Conservation (phyloP, 2,113 vertebrate genomes). For the Poecilia latipinna region DNA sequence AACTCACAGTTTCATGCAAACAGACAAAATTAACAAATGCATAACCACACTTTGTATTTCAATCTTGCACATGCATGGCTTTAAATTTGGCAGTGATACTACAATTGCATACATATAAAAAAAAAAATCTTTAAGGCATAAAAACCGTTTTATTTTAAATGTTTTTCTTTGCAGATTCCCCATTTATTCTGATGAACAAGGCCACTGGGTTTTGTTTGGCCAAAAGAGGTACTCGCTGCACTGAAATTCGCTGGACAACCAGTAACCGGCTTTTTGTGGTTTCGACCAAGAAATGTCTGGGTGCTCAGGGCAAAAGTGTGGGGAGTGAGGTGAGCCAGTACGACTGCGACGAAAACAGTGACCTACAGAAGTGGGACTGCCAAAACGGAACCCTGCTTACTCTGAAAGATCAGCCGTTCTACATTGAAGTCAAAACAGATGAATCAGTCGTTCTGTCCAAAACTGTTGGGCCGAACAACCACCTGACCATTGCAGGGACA, state of each 20-base stretch:
- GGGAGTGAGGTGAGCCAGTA: slow-evolving; percentile 83
- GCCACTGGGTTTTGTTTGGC: slow-evolving; percentile 55
- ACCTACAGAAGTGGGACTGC: slow-evolving; percentile 92
- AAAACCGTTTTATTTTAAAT: not conserved
- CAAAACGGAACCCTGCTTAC: slow-evolving; percentile 85
- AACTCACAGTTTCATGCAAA: too few species aligned
- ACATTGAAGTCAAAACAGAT: slow-evolving; percentile 83
- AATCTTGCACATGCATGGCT: not conserved
- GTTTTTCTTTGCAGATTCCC: slow-evolving; percentile 44
- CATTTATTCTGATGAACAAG: slow-evolving; percentile 59
- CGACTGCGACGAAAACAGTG: slow-evolving; percentile 82
- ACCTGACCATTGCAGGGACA: slow-evolving; percentile 86
- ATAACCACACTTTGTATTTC: not conserved
- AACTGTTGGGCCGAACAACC: slow-evolving; percentile 82
- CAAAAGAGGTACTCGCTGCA: slow-evolving; percentile 37
- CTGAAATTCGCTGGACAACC: slow-evolving; percentile 86
- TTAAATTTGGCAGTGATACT: not conserved
- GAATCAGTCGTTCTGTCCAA: slow-evolving; percentile 83
- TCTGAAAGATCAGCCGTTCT: slow-evolving; percentile 83
- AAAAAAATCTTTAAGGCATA: not conserved
- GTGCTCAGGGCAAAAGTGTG: slow-evolving; percentile 81
- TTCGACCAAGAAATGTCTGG: slow-evolving; percentile 84
- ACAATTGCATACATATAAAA: not conserved
- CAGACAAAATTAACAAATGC: not conserved
- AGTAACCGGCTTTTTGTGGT: slow-evolving; percentile 81